These are phyloP conservation scores for Drosophila neocordata DNA, from an alignment of 1,140 invertebrate species.

Conservation along the genomic window DNA sequence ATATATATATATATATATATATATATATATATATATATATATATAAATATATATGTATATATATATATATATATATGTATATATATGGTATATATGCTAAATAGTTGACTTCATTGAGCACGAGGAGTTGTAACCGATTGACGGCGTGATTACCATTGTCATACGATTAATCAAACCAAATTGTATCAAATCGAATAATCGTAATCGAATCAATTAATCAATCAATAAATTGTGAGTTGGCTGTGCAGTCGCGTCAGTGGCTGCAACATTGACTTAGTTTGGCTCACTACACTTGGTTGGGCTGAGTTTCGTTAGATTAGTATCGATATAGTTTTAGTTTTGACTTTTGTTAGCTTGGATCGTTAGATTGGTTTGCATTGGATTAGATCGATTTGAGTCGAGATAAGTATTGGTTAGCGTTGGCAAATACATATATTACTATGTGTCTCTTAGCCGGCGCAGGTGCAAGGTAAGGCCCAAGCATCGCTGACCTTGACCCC, in stretches of 20 bases:
- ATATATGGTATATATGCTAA: no score
- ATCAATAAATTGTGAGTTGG: constrained; percentile 55
- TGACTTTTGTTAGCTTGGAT: background rate
- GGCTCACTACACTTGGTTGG: constrained; percentile 25
- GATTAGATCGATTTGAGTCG: constrained; percentile 37
- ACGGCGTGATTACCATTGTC: constrained; percentile 79
- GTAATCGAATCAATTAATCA: constrained; percentile 65
- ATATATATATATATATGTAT: no score
- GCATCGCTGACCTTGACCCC: constrained; percentile 9
- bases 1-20: no score
- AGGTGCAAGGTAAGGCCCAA: background rate
- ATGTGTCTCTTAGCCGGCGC: constrained; percentile 1
- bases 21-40: no score
- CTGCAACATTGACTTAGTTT: constrained; percentile 18
- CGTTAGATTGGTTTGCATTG: constrained; percentile 17
- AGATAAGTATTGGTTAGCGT: constrained; percentile 28
- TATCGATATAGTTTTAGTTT: constrained; percentile 2
- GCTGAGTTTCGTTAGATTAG: constrained; percentile 10
- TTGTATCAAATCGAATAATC: constrained; percentile 53
- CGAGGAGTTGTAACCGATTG: constrained; percentile 36
- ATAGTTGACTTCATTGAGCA: background rate
- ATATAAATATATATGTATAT: no score
- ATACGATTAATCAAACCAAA: constrained; percentile 69
- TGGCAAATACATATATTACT: background rate
- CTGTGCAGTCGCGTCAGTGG: constrained; percentile 20